Conservation (phyloP, 53 echinoderm and acorn worm genomes). For the Temnopleurus reevesii region DNA sequence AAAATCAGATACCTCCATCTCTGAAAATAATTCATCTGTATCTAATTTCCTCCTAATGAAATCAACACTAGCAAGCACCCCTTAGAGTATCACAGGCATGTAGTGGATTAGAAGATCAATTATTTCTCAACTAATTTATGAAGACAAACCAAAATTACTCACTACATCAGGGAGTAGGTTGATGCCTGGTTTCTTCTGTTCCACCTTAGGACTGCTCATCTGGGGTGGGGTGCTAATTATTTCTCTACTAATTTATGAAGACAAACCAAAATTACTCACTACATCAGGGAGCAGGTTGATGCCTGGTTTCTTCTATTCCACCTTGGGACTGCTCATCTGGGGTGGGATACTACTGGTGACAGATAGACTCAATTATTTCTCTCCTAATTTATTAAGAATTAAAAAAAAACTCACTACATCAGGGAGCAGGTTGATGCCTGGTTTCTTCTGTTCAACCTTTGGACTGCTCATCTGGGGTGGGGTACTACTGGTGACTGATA, state of each 20-base stretch:
- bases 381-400: no score
- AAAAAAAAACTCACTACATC: conserved; percentile 97
- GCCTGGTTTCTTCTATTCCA: conserved; percentile 67
- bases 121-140: no score
- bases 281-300: conserved; percentile 90
- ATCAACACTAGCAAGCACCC: no score
- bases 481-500: conserved; percentile 56
- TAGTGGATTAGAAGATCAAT: no score
- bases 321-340: conserved; percentile 75
- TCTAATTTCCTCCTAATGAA: no score
- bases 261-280: conserved; percentile 76
- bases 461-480: conserved; percentile 83
- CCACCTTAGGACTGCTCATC: conserved; percentile 78
- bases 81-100: no score
- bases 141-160: no score
- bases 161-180: conserved; percentile 93
- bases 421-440: conserved; percentile 81
- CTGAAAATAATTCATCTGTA: no score
- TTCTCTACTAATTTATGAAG: no score
- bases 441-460: conserved; percentile 67
- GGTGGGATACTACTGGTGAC: conserved; percentile 74
- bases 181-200: conserved; percentile 67
- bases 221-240: conserved; percentile 78
- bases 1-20: no score
- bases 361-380: no score